Base-by-base conservation (phyloP, 2,113 vertebrate genomes). In the Vireo altiloquus region DNA sequence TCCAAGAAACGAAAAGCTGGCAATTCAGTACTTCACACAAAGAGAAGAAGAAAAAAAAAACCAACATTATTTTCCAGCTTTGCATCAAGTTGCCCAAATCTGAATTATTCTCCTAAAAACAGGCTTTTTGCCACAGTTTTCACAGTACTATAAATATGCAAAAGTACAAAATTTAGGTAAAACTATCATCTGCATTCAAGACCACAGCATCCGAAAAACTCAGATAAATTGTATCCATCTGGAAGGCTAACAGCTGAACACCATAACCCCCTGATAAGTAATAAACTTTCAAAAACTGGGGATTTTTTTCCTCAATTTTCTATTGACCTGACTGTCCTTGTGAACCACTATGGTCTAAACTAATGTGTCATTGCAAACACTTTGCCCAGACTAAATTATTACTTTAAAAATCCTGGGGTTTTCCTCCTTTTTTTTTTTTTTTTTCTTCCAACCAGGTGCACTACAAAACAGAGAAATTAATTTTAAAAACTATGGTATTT, bases 381-480 rank as follows among this genome's bases (percentile, higher is more conserved):
- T 28, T 10, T 10, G 25, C 46, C 35, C 15, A 42, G 19, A 47
- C 6, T 69, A 59, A 90, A 90, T 31, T 10, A 17, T 7, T 35
- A 70, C 9, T 16, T 52, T 2, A 9, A 81, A 84, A 80, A 69
- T 15, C 8, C 9, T 28, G 5, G 7, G 0, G 2, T 1, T 14
- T 27, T 66, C 19, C 35, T 10, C 10, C 3, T 3, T 19, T 9
- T 52, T 19, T 68, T 35, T 52, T 66, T 31, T 59, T 66, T 23
- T 17, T 10, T 13, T n/a, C 10, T 28, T 35, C 11, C 3, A 68
- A 76, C 13, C 28, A 72, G 28, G 8, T 57, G 7, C 15, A 84
- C 6, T 53, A 33, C 17, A n/a, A 82, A 61, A 50, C 5, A 30
- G 11, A 35, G 1, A 23, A 80, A 65, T 28, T 44, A 3, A 5